Evolutionary conservation across 2,113 vertebrate genomes (phyloP), one percentile per base, ranked within the genome.

Genomic region (Cinclus cinclus): DNA sequence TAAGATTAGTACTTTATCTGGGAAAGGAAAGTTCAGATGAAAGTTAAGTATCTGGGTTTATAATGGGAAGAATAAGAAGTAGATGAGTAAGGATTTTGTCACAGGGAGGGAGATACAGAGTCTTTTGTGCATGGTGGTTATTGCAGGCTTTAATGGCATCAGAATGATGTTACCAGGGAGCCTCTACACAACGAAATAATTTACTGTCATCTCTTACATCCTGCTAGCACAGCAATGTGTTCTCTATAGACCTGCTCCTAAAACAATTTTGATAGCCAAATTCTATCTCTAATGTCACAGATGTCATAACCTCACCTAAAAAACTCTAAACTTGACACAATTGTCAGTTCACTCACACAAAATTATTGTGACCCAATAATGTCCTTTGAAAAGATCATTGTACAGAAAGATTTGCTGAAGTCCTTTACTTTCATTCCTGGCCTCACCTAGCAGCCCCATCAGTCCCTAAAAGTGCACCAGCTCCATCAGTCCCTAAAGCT

Each of bases 201-300:
- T 96, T 90, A 91, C 92, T 95, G 37, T 89, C 91, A 89, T 84
- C 80, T 94, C 73, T 94, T 58, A 53, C 22, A 84, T 85, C 83
- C 83, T 79, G 58, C 77, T 76, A 79, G 41, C 68, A 78, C 49
- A 87, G 39, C 73, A 88, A 47, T 39, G 25, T 9, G 21, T 17
- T 60, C 64, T 86, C 60, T 41, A 56, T 4, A 88, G 68, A 78
- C 18, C 15, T 87, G 11, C 30, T 53, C 39, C 73, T 79, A 52
- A 71, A 93, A 37, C 6, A 56, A 37, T 64, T 86, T 46, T 87
- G 73, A 86, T 42, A 68, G 65, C 39, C 64, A 88, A 55, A 83
- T 77, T 88, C 64, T 58, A 41, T 25, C 52, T 59, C 24, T 41
- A 35, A 63, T 21, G 41, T 24, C 87, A 94, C 24, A 70, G 50